Percentiles rank a stretch among this genome's conserved stretches.
Evolutionary conservation across 2,888 invertebrate species (phyloP).

Genomic region (Opisthograptis luteolata): DNA sequence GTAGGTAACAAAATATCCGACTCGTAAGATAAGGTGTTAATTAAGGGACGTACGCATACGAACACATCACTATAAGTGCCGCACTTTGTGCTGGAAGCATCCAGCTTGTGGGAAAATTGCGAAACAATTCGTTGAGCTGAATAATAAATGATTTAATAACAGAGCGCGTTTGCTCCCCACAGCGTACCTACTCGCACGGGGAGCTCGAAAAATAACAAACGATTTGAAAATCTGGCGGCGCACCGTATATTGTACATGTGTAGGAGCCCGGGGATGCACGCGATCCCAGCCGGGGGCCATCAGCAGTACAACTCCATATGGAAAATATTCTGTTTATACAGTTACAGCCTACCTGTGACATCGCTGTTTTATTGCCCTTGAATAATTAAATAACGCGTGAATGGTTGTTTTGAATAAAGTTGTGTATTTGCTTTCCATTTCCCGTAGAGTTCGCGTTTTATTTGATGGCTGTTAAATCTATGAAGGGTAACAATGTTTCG

Average conservation of each 20-base stretch:
- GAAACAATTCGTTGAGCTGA: constrained; percentile 81
- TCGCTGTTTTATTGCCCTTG: constrained; percentile 35
- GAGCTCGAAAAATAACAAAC: constrained; percentile 79
- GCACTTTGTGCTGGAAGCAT: constrained; percentile 47
- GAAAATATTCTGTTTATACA: constrained; percentile 41
- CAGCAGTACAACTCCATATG: constrained; percentile 38
- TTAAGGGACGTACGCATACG: constrained; percentile 36
- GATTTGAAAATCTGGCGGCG: constrained; percentile 74
- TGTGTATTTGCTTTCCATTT: constrained; percentile 6
- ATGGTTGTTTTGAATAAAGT: constrained; percentile 22
- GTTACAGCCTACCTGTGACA: constrained; percentile 37
- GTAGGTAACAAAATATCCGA: constrained; percentile 26
- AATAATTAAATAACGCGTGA: constrained; percentile 35
- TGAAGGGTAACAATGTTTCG: neutral
- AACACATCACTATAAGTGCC: constrained; percentile 49
- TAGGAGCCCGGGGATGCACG: constrained; percentile 43
- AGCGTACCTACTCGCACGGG: constrained; percentile 54
- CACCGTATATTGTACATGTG: constrained; percentile 37
- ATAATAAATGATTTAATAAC: constrained; percentile 85
- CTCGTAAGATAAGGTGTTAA: constrained; percentile 36
- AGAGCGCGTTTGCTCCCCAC: constrained; percentile 77
- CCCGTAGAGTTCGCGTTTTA: neutral
- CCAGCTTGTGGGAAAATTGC: constrained; percentile 77
- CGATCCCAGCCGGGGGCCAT: constrained; percentile 48
- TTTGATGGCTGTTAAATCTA: constrained; percentile 1